Percentiles rank a stretch among this genome's conserved stretches.
phyloP scores from a whole-genome alignment of 2,113 vertebrate species.

The Nannobrachium achirus region DNA sequence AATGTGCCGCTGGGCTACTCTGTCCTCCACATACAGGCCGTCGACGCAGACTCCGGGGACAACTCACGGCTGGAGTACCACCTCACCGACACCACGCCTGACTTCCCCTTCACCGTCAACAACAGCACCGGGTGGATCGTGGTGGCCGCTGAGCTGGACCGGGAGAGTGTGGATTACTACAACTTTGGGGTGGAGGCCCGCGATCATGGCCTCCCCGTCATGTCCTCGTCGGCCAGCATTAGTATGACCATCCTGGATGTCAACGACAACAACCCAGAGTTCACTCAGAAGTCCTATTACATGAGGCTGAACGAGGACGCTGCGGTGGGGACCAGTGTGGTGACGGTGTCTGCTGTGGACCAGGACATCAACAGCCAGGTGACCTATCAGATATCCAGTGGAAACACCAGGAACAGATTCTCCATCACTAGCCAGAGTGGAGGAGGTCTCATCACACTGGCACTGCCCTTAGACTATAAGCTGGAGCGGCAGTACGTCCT shows the following conservation, averaged over 20 bases:
- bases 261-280: slow-evolving; percentile 96
- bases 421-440: slow-evolving; percentile 96
- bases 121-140: slow-evolving; percentile 94
- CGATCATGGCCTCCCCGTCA: slow-evolving; percentile 86
- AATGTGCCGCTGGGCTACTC: slow-evolving; percentile 93
- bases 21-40: slow-evolving; percentile 92
- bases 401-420: slow-evolving; percentile 96
- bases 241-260: slow-evolving; percentile 93
- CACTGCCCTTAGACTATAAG: slow-evolving; percentile 94
- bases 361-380: slow-evolving; percentile 93
- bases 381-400: slow-evolving; percentile 95
- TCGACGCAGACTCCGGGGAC: slow-evolving; percentile 91
- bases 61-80: slow-evolving; percentile 89
- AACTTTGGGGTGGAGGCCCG: slow-evolving; percentile 90
- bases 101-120: slow-evolving; percentile 92
- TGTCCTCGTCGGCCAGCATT: slow-evolving; percentile 91
- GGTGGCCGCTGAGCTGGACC: slow-evolving; percentile 89
- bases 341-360: slow-evolving; percentile 91
- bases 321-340: slow-evolving; percentile 89
- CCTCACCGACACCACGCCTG: slow-evolving; percentile 79
- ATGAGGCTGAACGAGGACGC: slow-evolving; percentile 94
- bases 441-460: slow-evolving; percentile 90
- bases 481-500: slow-evolving; percentile 93
- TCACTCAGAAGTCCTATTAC: slow-evolving; percentile 87
- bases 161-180: slow-evolving; percentile 92